Conservation (phyloP, 2,888 invertebrate species). For the Drosophila limbata region DNA sequence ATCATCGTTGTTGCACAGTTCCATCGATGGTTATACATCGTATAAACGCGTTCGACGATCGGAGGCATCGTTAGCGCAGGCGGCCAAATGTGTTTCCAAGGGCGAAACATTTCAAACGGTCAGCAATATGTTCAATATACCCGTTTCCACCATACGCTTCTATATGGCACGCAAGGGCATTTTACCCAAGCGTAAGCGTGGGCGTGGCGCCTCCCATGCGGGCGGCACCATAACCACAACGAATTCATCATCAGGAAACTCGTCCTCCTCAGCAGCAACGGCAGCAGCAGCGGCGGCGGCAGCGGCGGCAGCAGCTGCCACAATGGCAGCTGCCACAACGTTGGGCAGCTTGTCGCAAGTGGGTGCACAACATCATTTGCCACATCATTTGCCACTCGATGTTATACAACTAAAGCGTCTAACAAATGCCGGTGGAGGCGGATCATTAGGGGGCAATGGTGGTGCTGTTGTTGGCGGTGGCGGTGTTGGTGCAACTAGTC, state of each 20-base stretch:
- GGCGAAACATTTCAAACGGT: slow-evolving; percentile 95
- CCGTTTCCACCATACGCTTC: slow-evolving; percentile 94
- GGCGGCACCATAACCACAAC: slow-evolving; percentile 67
- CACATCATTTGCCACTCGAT: slow-evolving; percentile 39
- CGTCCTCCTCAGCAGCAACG: slow-evolving; percentile 31
- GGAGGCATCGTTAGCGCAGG: slow-evolving; percentile 91
- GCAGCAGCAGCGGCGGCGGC: slow-evolving; percentile 31
- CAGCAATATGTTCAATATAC: slow-evolving; percentile 94
- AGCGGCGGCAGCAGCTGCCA: slow-evolving; percentile 52
- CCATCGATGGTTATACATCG: slow-evolving; percentile 74
- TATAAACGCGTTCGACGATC: slow-evolving; percentile 89
- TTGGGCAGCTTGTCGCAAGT: slow-evolving; percentile 50
- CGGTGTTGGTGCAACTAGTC: slow-evolving; percentile 5
- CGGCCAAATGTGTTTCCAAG: slow-evolving; percentile 94
- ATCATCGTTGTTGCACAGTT: slow-evolving; percentile 62
- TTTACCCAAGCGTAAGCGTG: slow-evolving; percentile 91
- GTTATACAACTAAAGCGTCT: slow-evolving; percentile 51
- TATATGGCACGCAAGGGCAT: slow-evolving; percentile 95
- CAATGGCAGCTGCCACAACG: slow-evolving; percentile 59
- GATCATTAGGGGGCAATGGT: too few species aligned
- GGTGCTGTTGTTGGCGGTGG: slow-evolving; percentile 1
- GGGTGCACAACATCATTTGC: slow-evolving; percentile 53
- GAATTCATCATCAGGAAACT: slow-evolving; percentile 11
- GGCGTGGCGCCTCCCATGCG: slow-evolving; percentile 87
- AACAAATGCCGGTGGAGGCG: slow-evolving; percentile 21